phyloP scores from a whole-genome alignment of 2,888 invertebrate genomes.

The Theristus sp. region DNA sequence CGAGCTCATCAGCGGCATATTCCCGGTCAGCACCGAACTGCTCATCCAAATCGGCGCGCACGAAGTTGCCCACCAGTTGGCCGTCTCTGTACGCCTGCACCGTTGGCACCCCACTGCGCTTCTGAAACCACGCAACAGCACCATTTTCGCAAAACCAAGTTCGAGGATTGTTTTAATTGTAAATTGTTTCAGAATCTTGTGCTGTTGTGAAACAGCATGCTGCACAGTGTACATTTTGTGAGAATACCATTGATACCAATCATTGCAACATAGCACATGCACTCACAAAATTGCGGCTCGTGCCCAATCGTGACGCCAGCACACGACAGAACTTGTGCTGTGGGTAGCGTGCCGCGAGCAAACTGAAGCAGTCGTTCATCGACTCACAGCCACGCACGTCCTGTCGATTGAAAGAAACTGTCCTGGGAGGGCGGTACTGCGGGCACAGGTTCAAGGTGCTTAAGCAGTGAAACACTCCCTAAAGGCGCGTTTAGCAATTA shows the following conservation, averaged over 20 bases:
- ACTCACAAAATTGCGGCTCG: conserved; percentile 62
- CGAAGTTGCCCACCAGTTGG: not conserved
- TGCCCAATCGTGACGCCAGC: conserved; percentile 55
- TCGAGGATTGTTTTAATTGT: no score
- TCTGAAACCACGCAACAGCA: conserved; percentile 22
- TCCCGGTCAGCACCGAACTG: not conserved
- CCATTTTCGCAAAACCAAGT: not conserved
- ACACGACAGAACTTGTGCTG: conserved; percentile 75
- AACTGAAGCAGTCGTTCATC: conserved; percentile 63
- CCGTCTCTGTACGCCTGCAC: conserved; percentile 72
- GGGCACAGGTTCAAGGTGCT: no score
- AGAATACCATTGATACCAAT: no score
- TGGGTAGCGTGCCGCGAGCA: conserved; percentile 56
- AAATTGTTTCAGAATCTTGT: no score
- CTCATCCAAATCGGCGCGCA: not conserved
- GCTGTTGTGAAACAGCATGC: no score
- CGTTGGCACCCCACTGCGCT: conserved; percentile 69
- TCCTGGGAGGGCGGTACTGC: no score
- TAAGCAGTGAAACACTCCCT: no score
- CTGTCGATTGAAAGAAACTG: conserved; percentile 14
- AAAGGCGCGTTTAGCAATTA: no score
- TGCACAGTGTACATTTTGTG: no score
- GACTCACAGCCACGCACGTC: conserved; percentile 33
- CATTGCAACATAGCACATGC: no score
- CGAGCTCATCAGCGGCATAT: not conserved